Percentiles rank a stretch among this genome's conserved stretches.
Evolutionary conservation across 2,888 invertebrate genomes (phyloP).

Genomic region (Caenorhabditis virilis): DNA sequence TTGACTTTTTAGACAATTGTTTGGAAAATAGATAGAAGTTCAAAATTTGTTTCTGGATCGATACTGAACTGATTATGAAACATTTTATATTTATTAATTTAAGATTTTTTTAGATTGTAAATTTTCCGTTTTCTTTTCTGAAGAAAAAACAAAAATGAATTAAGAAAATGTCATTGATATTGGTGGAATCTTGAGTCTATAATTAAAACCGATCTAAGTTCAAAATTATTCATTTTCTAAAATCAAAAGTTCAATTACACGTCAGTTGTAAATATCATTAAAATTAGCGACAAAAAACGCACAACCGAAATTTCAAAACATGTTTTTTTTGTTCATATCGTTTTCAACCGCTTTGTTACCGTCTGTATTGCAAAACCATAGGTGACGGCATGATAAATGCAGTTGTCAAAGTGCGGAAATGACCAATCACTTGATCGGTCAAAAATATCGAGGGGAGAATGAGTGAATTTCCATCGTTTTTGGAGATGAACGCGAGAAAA

Average conservation of each 20-base stretch:
- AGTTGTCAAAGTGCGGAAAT: background rate
- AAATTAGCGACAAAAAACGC: background rate
- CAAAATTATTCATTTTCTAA: too few species aligned
- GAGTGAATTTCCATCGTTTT: background rate
- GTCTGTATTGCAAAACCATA: background rate
- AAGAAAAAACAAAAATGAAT: too few species aligned
- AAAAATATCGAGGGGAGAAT: conserved; percentile 3
- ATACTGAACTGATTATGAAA: too few species aligned
- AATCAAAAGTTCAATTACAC: background rate
- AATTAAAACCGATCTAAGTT: too few species aligned
- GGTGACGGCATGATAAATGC: background rate
- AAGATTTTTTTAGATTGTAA: too few species aligned
- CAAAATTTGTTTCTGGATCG: too few species aligned
- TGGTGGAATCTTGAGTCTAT: too few species aligned
- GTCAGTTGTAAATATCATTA: background rate
- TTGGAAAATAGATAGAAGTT: too few species aligned
- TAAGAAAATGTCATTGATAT: too few species aligned
- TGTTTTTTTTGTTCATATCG: background rate
- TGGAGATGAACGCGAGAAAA: background rate
- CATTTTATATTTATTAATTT: too few species aligned
- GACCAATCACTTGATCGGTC: conserved; percentile 43
- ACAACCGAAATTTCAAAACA: background rate
- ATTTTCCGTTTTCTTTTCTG: too few species aligned
- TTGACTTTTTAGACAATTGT: too few species aligned
- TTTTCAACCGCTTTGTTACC: background rate